Evolutionary conservation across 2,888 invertebrate genomes (phyloP).

Genomic region (Xylota segnis): DNA sequence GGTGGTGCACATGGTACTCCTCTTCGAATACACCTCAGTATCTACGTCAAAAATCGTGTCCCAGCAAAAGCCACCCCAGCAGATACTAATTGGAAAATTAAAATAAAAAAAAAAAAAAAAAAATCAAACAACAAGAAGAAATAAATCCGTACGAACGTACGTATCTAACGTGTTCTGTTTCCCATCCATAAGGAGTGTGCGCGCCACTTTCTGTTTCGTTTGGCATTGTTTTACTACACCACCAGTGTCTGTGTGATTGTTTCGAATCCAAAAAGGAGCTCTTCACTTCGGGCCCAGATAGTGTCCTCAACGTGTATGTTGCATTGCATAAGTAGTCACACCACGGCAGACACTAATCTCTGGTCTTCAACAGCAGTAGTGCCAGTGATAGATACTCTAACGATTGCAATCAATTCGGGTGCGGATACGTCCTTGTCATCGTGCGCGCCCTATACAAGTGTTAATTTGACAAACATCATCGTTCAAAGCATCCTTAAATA

Average conservation of each 20-base stretch:
- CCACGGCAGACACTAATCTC: constrained; percentile 26
- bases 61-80: constrained; percentile 16
- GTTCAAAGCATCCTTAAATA: neutral
- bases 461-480: constrained; percentile 25
- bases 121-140: constrained; percentile 5
- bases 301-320: constrained; percentile 40
- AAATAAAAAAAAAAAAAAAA: constrained; percentile 27
- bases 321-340: constrained; percentile 51
- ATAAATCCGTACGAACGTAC: neutral
- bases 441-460: constrained; percentile 19
- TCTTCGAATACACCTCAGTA: constrained; percentile 26
- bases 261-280: constrained; percentile 50
- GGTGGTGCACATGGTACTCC: constrained; percentile 54
- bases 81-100: constrained; percentile 50
- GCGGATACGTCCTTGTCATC: neutral
- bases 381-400: constrained; percentile 33
- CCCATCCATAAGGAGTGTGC: constrained; percentile 62
- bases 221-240: constrained; percentile 44
- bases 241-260: constrained; percentile 29
- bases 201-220: constrained; percentile 74
- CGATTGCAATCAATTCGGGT: constrained; percentile 3
- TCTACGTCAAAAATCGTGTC: constrained; percentile 50
- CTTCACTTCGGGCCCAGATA: constrained; percentile 49
- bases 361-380: constrained; percentile 6
- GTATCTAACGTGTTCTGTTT: constrained; percentile 46